Base-by-base conservation (phyloP, 2,888 invertebrate genomes). In the Pheosia gnoma region DNA sequence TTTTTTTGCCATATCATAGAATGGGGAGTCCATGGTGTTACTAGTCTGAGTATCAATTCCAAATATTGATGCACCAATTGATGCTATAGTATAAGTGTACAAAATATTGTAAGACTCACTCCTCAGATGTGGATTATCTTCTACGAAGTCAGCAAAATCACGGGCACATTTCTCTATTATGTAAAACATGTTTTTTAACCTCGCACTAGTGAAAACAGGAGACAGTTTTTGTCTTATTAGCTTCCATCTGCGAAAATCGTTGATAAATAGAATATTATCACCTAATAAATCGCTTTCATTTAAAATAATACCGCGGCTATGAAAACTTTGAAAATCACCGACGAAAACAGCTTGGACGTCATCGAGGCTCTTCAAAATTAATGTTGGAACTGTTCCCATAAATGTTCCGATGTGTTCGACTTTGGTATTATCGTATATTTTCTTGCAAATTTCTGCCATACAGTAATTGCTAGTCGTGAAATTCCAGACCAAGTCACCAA, bases 141-240 rank as follows among this genome's bases (percentile, higher is more conserved):
- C 78, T 10, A 89, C 59, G 49, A 78, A 78, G 3, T 80, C 68
- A 0, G 80, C 82, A 64, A 90, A 91, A 70, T 90, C 87, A 3
- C 74, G 72, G 0, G 83, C 86, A 67, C 86, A 86, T 58, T 81
- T 78, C 1, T 86, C 84, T 51, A 93, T 75, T 5, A 87, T 85
- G 38, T 80, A 80, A 64, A 87, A 91, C 89, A 92, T 89, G n/a
- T 87, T 86, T 63, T 87, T 91, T 0, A 93, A 74, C 68, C 86
- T 90, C 0, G 77, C 67, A 38, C 82, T 84, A 0, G 90, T 90
- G 63, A 93, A 92, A 1, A 87, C 79, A 3, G 91, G 89, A 2
- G 90, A 79, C 3, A 93, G 61, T 68, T 90, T 93, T 37, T 88
- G 86, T 11, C 92, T 77, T 0, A 93, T 60, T 0, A 88, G 70